Conservation (phyloP, 2,888 invertebrate genomes). For the Minunthozetes semirufus region DNA sequence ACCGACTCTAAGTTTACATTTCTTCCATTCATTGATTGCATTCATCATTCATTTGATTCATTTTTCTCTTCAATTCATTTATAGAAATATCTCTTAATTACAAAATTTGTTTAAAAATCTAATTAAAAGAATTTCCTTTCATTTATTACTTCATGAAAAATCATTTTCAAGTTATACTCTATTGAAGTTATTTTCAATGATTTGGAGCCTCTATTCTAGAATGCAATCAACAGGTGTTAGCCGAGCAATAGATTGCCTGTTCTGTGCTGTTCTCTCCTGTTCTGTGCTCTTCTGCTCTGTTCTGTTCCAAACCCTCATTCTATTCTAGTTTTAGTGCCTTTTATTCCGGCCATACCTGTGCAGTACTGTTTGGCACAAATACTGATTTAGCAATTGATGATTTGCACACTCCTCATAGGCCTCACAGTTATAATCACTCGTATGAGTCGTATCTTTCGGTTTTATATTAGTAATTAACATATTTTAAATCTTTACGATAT, state of each 20-base stretch:
- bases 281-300: neutral
- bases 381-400: conserved; percentile 23
- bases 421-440: conserved; percentile 13
- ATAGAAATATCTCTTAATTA: neutral
- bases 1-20: neutral
- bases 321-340: neutral
- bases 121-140: neutral
- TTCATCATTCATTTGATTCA: neutral
- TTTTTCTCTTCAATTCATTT: neutral
- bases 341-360: neutral
- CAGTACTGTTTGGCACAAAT: neutral
- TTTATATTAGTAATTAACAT: conserved; percentile 23
- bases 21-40: neutral
- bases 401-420: neutral
- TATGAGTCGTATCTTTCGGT: neutral
- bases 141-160: neutral
- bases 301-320: neutral
- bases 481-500: neutral
- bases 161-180: too few relatives aligned
- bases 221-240: conserved; percentile 20
- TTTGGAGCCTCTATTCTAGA: neutral
- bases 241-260: neutral
- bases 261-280: neutral
- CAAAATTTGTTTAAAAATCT: neutral
- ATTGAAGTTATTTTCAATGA: neutral